Evolutionary conservation across 2,797 vertebrate species (phyloP), one percentile per base, ranked within the genome.

Genomic region (Lacerta viridis): DNA sequence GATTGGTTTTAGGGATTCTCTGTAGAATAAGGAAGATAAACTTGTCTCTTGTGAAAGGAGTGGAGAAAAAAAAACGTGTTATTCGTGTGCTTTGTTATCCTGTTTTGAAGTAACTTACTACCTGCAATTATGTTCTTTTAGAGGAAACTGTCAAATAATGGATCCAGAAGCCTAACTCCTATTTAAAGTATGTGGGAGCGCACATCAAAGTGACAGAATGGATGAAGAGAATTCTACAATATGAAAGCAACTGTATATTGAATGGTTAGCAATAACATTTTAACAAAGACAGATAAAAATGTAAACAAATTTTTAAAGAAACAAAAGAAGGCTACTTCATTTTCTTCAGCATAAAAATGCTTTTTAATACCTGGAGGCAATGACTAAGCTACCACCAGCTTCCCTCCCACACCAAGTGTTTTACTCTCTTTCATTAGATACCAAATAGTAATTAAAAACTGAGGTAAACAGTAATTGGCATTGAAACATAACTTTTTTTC

Each of bases 401-500:
- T 68, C 36, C 15, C 13, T 74, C 17, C 41, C 36, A 87, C 91
- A 87, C 81, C 71, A 71, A 83, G 29, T 43, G 29, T 9, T 90
- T 94, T 83, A 87, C 85, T 93, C 95, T 93, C 87, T 92, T 75
- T 85, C 25, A 76, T 76, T 85, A 43, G 27, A 46, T n/a, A 83
- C 2, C 81, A 85, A 77, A 29, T 76, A 39, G 43, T 77, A 64
- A 76, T 36, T 23, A 77, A n/a, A 76, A 64, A 77, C 5, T 71
- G 77, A 18, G 61, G 77, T 89, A 95, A 95, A 87, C 39, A 43
- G 27, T 43, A 41, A 25, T 81, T 88, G 74, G 23, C 61, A 83
- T 86, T 90, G 93, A 90, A n/a, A 2, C 94, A 90, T 10, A 88
- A 55, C 80, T 78, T 92, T 94, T 94, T 94, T 25, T 29, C 23